Evolutionary conservation across 92 coral and sea anemone species (phyloP).

Genomic region (Porites rus): DNA sequence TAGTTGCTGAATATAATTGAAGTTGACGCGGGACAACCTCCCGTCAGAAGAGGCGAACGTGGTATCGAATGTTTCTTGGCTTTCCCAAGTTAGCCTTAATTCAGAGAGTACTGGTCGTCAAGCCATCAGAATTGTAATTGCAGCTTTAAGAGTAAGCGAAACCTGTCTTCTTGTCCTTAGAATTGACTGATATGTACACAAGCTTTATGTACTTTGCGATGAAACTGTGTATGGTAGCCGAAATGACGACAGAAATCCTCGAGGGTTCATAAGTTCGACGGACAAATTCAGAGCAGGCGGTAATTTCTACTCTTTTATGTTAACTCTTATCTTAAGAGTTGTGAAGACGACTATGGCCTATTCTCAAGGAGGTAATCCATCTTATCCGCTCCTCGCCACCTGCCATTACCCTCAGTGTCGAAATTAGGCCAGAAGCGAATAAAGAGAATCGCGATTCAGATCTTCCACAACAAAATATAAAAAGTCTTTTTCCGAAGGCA

Average conservation of each 20-base stretch:
- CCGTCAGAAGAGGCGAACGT: not conserved
- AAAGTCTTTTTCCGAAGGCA: not conserved
- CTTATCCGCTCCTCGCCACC: constrained; percentile 8
- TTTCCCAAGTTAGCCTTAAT: not conserved
- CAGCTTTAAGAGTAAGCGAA: not conserved
- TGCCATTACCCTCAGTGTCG: not conserved
- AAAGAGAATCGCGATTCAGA: constrained; percentile 6
- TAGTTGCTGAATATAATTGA: not conserved
- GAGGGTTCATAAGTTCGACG: not conserved
- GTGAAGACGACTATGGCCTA: not conserved
- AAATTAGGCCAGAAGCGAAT: constrained; percentile 7
- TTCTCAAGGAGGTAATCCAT: not conserved
- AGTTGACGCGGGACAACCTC: constrained; percentile 6
- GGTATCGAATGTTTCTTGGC: not conserved
- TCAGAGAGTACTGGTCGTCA: not conserved
- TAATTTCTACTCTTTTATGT: not conserved
- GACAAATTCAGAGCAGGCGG: not conserved
- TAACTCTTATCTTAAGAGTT: constrained; percentile 1
- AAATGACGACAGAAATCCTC: constrained; percentile 7
- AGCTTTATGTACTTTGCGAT: constrained; percentile 19
- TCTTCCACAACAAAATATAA: not conserved
- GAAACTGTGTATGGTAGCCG: not conserved
- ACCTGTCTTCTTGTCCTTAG: constrained; percentile 10
- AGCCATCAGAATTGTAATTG: not conserved
- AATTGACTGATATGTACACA: constrained; percentile 34